These are phyloP conservation scores for Ectemnius lituratus DNA, from an alignment of 2,888 invertebrate species.

Conservation along the genomic window DNA sequence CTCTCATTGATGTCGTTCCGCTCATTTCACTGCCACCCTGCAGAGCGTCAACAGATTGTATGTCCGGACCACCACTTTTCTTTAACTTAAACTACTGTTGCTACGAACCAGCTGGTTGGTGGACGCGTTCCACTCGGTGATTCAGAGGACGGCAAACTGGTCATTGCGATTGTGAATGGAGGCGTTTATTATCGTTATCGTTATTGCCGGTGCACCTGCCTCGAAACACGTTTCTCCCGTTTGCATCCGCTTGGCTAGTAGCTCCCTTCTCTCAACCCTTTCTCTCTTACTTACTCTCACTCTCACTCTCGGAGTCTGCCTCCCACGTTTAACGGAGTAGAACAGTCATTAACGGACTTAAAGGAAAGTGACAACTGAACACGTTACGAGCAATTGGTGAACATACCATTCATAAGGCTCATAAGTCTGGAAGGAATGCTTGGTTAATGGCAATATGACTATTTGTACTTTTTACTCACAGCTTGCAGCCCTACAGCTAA, in stretches of 20 bases:
- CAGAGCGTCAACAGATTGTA: no score
- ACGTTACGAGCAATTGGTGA: background rate
- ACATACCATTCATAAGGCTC: background rate
- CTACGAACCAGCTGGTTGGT: constrained; percentile 4
- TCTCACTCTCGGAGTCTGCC: background rate
- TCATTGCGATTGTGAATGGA: constrained; percentile 60
- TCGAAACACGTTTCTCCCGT: constrained; percentile 27
- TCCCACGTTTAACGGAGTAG: background rate
- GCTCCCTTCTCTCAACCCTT: no score
- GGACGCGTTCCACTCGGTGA: constrained; percentile 44
- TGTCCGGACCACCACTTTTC: no score
- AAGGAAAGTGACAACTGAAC: background rate
- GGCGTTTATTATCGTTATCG: constrained; percentile 49
- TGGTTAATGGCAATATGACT: background rate
- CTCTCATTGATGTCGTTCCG: background rate
- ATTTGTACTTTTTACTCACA: no score
- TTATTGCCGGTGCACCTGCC: constrained; percentile 20
- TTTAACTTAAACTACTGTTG: no score
- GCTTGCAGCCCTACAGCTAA: background rate
- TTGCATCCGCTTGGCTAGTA: background rate
- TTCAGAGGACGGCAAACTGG: constrained; percentile 54
- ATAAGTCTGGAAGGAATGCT: background rate
- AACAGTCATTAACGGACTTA: background rate
- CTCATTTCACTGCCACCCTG: no score
- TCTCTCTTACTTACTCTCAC: background rate